phyloP scores from a whole-genome alignment of 2,888 invertebrate species.

The Tenodera sinensis region DNA sequence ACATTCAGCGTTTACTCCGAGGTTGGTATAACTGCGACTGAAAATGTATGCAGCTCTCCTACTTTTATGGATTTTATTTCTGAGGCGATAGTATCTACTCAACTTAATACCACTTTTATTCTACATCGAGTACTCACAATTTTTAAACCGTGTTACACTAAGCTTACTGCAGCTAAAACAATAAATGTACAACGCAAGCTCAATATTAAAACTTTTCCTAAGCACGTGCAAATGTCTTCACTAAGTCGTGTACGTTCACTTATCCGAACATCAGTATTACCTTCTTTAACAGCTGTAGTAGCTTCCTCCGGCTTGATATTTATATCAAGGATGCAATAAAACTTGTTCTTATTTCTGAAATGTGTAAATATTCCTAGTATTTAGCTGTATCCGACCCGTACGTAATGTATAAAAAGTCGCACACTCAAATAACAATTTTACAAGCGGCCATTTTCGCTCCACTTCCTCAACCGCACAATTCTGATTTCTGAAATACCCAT shows the following conservation, averaged over 20 bases:
- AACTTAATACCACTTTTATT: neutral
- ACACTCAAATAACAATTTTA: neutral
- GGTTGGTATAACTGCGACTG: neutral
- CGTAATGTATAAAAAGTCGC: neutral
- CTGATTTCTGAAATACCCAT: neutral
- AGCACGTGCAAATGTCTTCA: conserved; percentile 17
- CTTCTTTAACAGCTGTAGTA: neutral
- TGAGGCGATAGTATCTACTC: neutral
- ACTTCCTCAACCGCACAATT: neutral
- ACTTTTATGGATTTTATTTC: neutral
- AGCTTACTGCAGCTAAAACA: neutral
- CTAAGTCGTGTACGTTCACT: neutral
- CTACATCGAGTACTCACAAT: neutral
- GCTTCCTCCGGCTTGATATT: neutral
- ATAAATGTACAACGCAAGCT: neutral
- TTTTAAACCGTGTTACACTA: neutral
- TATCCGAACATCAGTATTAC: neutral
- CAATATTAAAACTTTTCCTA: neutral
- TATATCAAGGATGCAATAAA: neutral
- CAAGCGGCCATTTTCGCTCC: neutral
- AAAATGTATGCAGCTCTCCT: neutral
- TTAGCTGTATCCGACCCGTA: neutral
- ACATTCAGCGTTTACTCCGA: neutral
- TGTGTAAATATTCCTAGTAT: neutral
- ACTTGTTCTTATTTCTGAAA: neutral